These are phyloP conservation scores for Passer montanus DNA, from an alignment of 2,113 vertebrate species.

Conservation along the genomic window DNA sequence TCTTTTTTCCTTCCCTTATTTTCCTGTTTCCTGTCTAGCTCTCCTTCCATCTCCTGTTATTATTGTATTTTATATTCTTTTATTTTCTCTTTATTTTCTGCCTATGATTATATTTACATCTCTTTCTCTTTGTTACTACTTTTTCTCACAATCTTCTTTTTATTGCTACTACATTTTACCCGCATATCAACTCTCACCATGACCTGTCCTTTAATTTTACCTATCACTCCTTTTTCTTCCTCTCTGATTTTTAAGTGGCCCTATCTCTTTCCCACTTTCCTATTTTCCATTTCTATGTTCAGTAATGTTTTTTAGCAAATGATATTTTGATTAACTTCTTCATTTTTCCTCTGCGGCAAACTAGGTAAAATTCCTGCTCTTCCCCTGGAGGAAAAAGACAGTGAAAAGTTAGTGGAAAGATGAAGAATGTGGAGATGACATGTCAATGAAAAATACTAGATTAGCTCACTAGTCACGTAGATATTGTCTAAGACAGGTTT, in stretches of 20 bases:
- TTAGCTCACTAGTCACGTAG: not conserved
- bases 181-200: not conserved
- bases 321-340: not conserved
- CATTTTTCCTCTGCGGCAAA: not conserved
- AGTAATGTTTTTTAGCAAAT: not conserved
- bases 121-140: not conserved
- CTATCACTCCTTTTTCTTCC: not conserved
- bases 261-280: not conserved
- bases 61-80: not conserved
- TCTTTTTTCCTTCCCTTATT: not conserved
- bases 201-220: not conserved
- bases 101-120: not conserved
- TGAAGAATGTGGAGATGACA: not conserved
- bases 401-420: not conserved
- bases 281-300: not conserved
- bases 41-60: not conserved
- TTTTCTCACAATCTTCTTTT: not conserved
- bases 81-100: constrained; percentile 3
- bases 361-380: not conserved
- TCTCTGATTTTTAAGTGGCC: not conserved
- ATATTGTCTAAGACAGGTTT: not conserved
- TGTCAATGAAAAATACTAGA: not conserved
- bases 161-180: not conserved
- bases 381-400: not conserved
- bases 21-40: not conserved